Base-by-base conservation (phyloP, 2,797 vertebrate genomes). In the Dromococcyx pavoninus region DNA sequence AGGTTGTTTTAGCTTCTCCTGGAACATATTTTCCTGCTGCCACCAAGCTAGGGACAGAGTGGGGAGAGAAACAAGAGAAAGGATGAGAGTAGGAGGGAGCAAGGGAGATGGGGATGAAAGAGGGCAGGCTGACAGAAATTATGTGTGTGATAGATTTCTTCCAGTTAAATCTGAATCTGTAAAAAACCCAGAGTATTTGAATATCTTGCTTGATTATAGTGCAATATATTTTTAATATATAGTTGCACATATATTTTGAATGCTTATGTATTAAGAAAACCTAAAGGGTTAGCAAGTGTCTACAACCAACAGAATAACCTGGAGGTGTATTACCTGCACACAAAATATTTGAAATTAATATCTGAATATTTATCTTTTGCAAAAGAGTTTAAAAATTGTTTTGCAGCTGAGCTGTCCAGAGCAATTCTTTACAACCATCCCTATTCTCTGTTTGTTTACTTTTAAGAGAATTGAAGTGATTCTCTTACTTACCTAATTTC, bases 401-500 rank as follows among this genome's bases (percentile, higher is more conserved):
- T 61, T 65, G 33, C 30, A 35, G 11, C 14, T 83, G 41, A 50
- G 17, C 35, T 71, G 28, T n/a, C 23, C 56, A 71, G 54, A 88
- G 6, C 8, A 16, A 54, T 58, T 64, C 39, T 65, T 72, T 62
- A 27, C 1, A 75, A 10, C 27, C 48, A 17, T 54, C 8, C 27
- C 32, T 71, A 41, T n/a, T 91, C 24, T 67, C 19, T 66, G 7
- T 7, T 11, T 17, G 11, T 23, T 89, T 94, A 86, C 30, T 58
- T 86, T n/a, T 70, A 77, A 71, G n/a, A 80, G 46, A 86, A 78
- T 6, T 57, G 23, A 81, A 91, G 51, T 57, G 12, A 86, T 66
- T 67, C 14, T 92, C 50, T 76, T 73, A 43, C 61, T 88, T 91
- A 78, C 30, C 50, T 79, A 79, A 89, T 89, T 94, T 92, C 62